Evolutionary conservation across 2,113 vertebrate species (phyloP).

Genomic region (Alectura lathami): DNA sequence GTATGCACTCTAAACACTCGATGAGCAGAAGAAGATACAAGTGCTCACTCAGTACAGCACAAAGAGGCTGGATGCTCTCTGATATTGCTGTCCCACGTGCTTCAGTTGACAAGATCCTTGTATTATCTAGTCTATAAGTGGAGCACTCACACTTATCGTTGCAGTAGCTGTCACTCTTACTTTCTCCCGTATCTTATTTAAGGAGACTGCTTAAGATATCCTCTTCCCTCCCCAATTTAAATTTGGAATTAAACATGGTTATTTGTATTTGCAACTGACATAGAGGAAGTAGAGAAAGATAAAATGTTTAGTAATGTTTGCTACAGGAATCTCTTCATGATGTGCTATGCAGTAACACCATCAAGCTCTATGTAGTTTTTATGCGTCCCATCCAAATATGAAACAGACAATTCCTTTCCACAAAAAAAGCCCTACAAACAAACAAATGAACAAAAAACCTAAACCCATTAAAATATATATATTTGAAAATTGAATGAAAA

Average conservation of each 20-base stretch:
- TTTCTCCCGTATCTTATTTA: background rate
- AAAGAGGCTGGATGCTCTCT: background rate
- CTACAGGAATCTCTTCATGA: background rate
- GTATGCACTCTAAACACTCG: slow-evolving; percentile 32
- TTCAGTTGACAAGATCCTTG: slow-evolving; percentile 15
- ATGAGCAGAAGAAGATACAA: background rate
- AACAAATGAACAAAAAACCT: too few relatives aligned
- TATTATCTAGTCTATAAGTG: slow-evolving; percentile 53
- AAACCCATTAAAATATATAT: background rate
- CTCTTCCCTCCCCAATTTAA: background rate
- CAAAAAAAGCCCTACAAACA: background rate
- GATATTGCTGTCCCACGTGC: slow-evolving; percentile 6
- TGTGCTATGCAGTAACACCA: background rate
- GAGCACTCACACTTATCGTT: slow-evolving; percentile 35
- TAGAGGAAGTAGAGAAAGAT: background rate
- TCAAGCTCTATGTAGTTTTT: background rate
- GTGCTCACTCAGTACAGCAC: background rate
- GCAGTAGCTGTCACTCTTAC: background rate
- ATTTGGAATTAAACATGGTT: background rate
- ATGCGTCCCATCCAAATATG: background rate
- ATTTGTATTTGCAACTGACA: background rate
- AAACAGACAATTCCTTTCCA: fast-evolving
- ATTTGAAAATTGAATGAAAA: background rate
- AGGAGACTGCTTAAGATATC: background rate
- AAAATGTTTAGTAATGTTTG: background rate